Base-by-base conservation (phyloP, 2,113 vertebrate species). In the Aegithalos caudatus region DNA sequence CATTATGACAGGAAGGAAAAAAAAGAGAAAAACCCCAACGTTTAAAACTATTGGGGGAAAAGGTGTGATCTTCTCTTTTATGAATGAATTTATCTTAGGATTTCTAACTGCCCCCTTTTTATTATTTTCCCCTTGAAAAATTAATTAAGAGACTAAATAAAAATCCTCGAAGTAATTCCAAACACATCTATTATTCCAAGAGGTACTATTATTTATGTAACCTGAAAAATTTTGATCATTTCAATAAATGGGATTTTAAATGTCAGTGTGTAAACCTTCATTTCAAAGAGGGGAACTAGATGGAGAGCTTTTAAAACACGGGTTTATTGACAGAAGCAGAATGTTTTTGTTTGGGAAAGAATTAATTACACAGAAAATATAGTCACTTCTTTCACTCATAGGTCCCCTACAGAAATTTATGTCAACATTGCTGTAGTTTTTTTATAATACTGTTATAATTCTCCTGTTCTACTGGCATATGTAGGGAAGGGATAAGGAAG, bases 361-460 rank as follows among this genome's bases (percentile, higher is more conserved):
- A 69, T 17, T 60, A 15, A 44, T 69, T 71, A 44, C 23, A 44
- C 4, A 21, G 17, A 54, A 88, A 88, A 61, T 61, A 57, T 37
- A 37, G 35, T 42, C 2, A 31, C 17, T 65, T 82, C 0, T 1
- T 82, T 86, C 20, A 2, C 3, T 50, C 9, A 6, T 4, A 60
- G 13, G 9, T 45, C 70, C 37, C 7, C 12, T 44, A 24, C 3
- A 76, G 28, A 62, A 76, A 85, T 57, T 53, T 69, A 77, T 6
- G 4, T 23, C 13, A 31, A 45, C 20, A 29, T 33, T 3, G 0
- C 3, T 51, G 37, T 29, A 65, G 18, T 1, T 2, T 11, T 40
- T 83, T 88, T 88, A 35, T 65, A 77, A 73, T 17, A 38, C 6
- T 50, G 12, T 12, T 86, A 10, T 61, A 88, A 47, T 66, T 93